Evolutionary conservation across 2,888 invertebrate genomes (phyloP), one percentile per base, ranked within the genome.

Genomic region (Elegia similella): DNA sequence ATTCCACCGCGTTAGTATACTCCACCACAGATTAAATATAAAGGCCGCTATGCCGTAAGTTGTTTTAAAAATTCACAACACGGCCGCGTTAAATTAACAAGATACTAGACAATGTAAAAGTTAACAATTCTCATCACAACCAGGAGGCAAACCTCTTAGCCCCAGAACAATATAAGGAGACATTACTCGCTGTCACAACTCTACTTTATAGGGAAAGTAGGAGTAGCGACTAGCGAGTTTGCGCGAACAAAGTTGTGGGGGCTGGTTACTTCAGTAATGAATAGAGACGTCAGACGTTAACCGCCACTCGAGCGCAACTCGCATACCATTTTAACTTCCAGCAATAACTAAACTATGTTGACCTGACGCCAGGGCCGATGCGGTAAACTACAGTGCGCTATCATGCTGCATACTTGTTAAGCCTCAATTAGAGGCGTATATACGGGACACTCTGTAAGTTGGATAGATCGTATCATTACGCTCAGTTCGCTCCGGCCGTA

Each of bases 111-210:
- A 73, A 72, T 73, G 80, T 78, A 79, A 86, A 86, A 88, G 86
- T 89, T 88, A 81, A 77, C 81, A 86, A 87, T 88, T 86, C 87
- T 85, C 85, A 81, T 84, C 82, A 75, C 82, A 86, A 84, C 78
- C 82, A 80, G 78, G 71, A 81, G 76, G 80, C 85, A 87, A 88
- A 84, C 88, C 88, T 88, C 90, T 88, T 88, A 88, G 85, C 87
- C 89, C 89, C 89, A 81, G 86, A 85, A 89, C 89, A 91, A 89
- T 89, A 90, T 88, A 88, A 85, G 84, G 83, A 82, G 85, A 86
- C 88, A 89, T 90, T 89, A 88, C 86, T 91, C 88, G 84, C 84
- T 88, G 90, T 88, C 91, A 88, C 86, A 88, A 85, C 80, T 88
- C 82, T 86, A 87, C 82, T 89, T 87, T 88, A 88, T 86, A 89